Evolutionary conservation across 37 sponge, comb jelly and placozoan species (phyloP).

Genomic region (Haliclona indistincta): DNA sequence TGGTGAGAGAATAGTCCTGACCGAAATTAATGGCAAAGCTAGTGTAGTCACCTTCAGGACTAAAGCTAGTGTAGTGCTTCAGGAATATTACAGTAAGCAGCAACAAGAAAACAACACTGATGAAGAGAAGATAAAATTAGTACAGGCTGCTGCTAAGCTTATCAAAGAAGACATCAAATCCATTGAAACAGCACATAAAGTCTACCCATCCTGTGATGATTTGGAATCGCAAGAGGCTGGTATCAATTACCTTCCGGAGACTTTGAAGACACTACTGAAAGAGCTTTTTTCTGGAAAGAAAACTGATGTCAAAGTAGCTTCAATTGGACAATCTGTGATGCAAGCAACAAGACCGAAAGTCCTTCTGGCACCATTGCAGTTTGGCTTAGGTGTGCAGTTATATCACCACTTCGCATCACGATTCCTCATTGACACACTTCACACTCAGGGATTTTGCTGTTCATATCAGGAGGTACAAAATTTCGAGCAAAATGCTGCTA

Average conservation of each 20-base stretch:
- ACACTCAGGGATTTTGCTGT: slow-evolving; percentile 44
- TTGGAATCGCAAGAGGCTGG: slow-evolving; percentile 12
- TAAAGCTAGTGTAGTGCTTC: slow-evolving; percentile 28
- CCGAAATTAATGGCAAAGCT: slow-evolving; percentile 50
- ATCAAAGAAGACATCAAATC: slow-evolving; percentile 46
- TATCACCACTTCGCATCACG: slow-evolving; percentile 44
- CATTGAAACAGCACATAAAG: slow-evolving; percentile 26
- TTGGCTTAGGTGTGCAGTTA: slow-evolving; percentile 32
- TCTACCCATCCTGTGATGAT: slow-evolving; percentile 21
- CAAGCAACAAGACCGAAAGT: slow-evolving; percentile 42
- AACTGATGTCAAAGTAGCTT: slow-evolving; percentile 14
- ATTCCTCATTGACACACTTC: slow-evolving; percentile 40
- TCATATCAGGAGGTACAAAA: slow-evolving; percentile 14
- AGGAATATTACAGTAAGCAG: slow-evolving; percentile 34
- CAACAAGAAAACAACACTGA: too few species aligned
- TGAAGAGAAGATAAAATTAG: slow-evolving; percentile 21
- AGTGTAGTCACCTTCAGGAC: slow-evolving; percentile 47
- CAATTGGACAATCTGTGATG: too few species aligned
- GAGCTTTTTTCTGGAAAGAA: slow-evolving; percentile 26
- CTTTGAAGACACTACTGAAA: not conserved
- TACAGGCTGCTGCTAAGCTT: slow-evolving; percentile 45
- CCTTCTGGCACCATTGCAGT: slow-evolving; percentile 40
- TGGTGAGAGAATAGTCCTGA: slow-evolving; percentile 30
- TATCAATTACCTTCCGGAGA: slow-evolving; percentile 19
- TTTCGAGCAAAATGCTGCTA: slow-evolving; percentile 31